phyloP scores from a whole-genome alignment of 2,797 vertebrate species.

The Gobio occitaniae region DNA sequence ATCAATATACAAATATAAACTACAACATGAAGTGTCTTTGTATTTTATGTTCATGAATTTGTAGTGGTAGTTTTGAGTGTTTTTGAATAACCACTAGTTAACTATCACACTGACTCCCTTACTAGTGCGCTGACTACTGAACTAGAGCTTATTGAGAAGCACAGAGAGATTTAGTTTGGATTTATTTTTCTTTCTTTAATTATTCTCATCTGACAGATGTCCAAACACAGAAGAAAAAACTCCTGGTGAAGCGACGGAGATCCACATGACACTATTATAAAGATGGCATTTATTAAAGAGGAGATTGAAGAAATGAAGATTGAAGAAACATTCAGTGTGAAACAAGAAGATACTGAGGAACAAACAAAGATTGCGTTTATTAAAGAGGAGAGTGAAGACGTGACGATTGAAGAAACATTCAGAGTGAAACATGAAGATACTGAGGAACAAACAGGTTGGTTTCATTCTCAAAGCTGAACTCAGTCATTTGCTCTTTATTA shows the following conservation, averaged over 20 bases:
- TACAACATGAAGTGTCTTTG: not conserved
- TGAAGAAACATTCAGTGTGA: not conserved
- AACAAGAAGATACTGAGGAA: not conserved
- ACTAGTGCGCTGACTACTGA: not conserved
- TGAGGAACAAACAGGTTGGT: not conserved
- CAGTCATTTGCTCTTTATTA: too few relatives aligned
- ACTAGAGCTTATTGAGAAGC: not conserved
- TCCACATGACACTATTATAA: not conserved
- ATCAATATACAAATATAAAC: not conserved
- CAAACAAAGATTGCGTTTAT: too few relatives aligned
- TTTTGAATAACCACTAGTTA: not conserved
- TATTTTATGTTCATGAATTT: not conserved
- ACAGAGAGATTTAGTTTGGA: too few relatives aligned
- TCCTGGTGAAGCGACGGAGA: too few relatives aligned
- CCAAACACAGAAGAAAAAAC: too few relatives aligned
- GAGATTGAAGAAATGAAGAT: not conserved
- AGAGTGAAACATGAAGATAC: not conserved
- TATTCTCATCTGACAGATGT: too few relatives aligned
- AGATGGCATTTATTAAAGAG: not conserved
- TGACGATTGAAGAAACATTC: not conserved
- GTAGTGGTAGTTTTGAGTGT: not conserved
- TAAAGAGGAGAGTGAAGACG: too few relatives aligned
- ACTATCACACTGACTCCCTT: not conserved
- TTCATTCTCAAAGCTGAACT: not conserved
- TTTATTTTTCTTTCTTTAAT: not conserved